These are phyloP conservation scores for Spodoptera picta DNA, from an alignment of 2,888 invertebrate species.

Conservation along the genomic window DNA sequence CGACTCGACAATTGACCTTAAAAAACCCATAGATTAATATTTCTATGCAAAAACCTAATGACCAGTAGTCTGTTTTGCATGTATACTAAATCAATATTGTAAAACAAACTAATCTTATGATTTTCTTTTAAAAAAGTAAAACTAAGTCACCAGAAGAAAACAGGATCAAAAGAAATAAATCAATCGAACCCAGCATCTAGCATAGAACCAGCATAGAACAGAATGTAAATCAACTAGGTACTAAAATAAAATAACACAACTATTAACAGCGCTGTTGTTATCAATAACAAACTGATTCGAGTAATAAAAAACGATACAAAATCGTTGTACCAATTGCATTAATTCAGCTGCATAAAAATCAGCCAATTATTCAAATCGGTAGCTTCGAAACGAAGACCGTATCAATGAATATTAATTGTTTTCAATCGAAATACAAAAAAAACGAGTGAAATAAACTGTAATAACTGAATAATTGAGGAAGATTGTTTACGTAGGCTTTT, in stretches of 20 bases:
- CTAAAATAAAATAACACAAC: conserved; percentile 20
- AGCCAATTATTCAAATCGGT: conserved; percentile 87
- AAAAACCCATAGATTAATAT: no score
- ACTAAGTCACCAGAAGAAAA: neutral
- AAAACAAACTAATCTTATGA: no score
- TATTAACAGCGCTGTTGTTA: conserved; percentile 34
- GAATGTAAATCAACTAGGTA: neutral
- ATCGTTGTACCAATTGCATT: conserved; percentile 84
- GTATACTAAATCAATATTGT: no score
- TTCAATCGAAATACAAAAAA: conserved; percentile 68
- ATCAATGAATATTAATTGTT: conserved; percentile 87
- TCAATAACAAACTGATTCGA: conserved; percentile 58
- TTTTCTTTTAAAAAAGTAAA: no score
- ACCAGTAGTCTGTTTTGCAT: no score
- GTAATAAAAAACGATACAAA: conserved; percentile 74
- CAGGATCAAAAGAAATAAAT: neutral
- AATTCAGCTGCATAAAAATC: conserved; percentile 88
- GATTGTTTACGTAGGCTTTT: conserved; percentile 54
- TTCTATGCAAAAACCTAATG: no score
- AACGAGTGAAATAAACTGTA: conserved; percentile 65
- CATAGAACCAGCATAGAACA: no score
- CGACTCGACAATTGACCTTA: no score
- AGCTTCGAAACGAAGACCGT: conserved; percentile 80
- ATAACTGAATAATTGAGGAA: conserved; percentile 65
- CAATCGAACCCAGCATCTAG: neutral